Evolutionary conservation across 2,113 vertebrate species (phyloP).

Genomic region (Clarias magur): DNA sequence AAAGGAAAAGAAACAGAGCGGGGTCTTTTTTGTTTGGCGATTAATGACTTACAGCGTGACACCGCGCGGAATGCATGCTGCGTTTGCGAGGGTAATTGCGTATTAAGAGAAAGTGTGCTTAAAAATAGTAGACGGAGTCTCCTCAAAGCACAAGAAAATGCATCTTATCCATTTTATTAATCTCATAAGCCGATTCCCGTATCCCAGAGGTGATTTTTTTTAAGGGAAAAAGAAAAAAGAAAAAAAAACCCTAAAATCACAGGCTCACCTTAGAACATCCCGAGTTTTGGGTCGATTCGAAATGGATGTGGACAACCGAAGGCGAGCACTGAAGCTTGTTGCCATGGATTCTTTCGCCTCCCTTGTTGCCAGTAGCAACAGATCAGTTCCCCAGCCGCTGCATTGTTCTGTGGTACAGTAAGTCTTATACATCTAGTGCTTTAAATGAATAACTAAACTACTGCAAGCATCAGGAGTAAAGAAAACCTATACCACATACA

Average conservation of each 20-base stretch:
- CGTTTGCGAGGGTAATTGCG: conserved; percentile 29
- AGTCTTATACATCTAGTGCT: conserved; percentile 16
- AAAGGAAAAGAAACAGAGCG: not conserved
- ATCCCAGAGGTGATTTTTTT: conserved; percentile 34
- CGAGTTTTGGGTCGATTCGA: conserved; percentile 15
- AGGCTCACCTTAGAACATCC: conserved; percentile 28
- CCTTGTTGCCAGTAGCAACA: conserved; percentile 59
- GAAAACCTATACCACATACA: not conserved
- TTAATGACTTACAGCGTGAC: conserved; percentile 31
- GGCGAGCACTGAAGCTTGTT: conserved; percentile 46
- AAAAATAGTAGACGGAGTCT: conserved; percentile 4
- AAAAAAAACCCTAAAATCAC: not conserved
- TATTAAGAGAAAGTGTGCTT: conserved; percentile 32
- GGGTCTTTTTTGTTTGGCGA: conserved; percentile 22
- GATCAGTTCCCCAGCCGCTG: conserved; percentile 50
- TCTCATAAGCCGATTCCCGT: not conserved
- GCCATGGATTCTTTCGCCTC: conserved; percentile 56
- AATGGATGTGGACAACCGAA: conserved; percentile 28
- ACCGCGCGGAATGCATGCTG: conserved; percentile 14
- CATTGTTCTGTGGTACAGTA: conserved; percentile 42
- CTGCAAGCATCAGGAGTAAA: not conserved
- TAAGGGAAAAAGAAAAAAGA: too few relatives aligned
- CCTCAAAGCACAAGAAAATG: not conserved
- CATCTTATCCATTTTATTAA: conserved; percentile 22
- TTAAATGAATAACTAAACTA: conserved; percentile 11